These are phyloP conservation scores for Xerus inauris DNA, from an alignment of 2,113 vertebrate species.

Conservation along the genomic window DNA sequence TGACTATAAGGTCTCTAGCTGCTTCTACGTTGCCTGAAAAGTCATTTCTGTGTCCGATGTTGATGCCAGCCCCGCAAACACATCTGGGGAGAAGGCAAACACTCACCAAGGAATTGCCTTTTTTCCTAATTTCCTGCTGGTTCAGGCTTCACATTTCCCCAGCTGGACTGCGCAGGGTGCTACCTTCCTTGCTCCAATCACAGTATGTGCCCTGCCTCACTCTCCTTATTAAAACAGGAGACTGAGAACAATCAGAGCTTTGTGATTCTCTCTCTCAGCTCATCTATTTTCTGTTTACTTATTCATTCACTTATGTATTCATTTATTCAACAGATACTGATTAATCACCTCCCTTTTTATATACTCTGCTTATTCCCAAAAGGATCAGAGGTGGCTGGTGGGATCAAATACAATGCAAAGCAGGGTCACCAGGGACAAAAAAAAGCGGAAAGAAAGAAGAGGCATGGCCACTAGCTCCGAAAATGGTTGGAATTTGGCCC, in stretches of 20 bases:
- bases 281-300: slow-evolving; percentile 51
- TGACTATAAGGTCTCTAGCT: background rate
- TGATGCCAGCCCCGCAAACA: background rate
- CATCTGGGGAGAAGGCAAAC: background rate
- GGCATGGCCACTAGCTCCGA: background rate
- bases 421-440: background rate
- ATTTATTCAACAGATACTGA: slow-evolving; percentile 77
- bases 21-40: slow-evolving; percentile 44
- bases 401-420: slow-evolving; percentile 56
- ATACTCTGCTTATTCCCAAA: slow-evolving; percentile 52
- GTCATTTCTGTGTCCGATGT: slow-evolving; percentile 45
- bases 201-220: background rate
- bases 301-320: slow-evolving; percentile 71
- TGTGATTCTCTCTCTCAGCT: background rate
- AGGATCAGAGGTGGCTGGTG: slow-evolving; percentile 24
- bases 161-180: background rate
- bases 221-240: slow-evolving; percentile 34
- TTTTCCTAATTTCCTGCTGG: slow-evolving; percentile 8
- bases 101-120: background rate
- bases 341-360: slow-evolving; percentile 71
- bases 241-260: background rate
- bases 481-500: background rate
- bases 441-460: background rate
- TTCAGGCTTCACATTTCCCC: background rate
- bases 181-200: slow-evolving; percentile 1